Evolutionary conservation across 2,888 invertebrate species (phyloP).

Genomic region (Melinaea marsaeus): DNA sequence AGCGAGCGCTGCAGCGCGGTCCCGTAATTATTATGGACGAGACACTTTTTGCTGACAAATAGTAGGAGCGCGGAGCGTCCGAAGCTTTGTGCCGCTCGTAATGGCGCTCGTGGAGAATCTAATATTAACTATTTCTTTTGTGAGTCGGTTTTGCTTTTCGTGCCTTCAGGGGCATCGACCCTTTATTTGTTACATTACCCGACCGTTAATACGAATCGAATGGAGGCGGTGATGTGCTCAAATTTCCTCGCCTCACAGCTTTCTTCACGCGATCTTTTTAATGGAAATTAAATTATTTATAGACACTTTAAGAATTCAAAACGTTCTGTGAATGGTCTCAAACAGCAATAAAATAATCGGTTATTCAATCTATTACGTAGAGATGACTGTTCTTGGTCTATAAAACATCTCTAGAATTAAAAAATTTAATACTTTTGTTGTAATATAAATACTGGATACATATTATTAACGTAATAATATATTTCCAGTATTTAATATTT

Average conservation of each 20-base stretch:
- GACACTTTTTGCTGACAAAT: slow-evolving; percentile 77
- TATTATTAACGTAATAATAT: too few species aligned
- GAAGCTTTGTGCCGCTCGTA: slow-evolving; percentile 73
- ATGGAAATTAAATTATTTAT: slow-evolving; percentile 63
- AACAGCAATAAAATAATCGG: slow-evolving; percentile 36
- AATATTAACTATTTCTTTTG: slow-evolving; percentile 77
- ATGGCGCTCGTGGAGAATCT: slow-evolving; percentile 71
- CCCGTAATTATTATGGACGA: slow-evolving; percentile 77
- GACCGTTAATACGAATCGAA: slow-evolving; percentile 71
- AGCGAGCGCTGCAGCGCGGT: slow-evolving; percentile 69
- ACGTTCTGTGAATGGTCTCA: slow-evolving; percentile 32
- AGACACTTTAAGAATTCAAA: slow-evolving; percentile 37
- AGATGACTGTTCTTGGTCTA: too few species aligned
- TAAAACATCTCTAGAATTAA: too few species aligned
- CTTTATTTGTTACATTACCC: slow-evolving; percentile 71
- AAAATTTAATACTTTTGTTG: too few species aligned
- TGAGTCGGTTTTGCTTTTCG: slow-evolving; percentile 59
- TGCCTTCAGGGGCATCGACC: slow-evolving; percentile 66
- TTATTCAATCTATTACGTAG: not conserved
- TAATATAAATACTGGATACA: too few species aligned
- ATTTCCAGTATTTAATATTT: too few species aligned
- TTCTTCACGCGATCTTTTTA: slow-evolving; percentile 63
- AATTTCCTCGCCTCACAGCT: slow-evolving; percentile 62
- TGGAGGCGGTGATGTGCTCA: slow-evolving; percentile 66
- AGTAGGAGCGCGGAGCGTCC: slow-evolving; percentile 72